Percentiles rank a stretch among this genome's conserved stretches.
phyloP scores from a whole-genome alignment of 2,797 vertebrate genomes.

The Percopsis omiscomaycus region DNA sequence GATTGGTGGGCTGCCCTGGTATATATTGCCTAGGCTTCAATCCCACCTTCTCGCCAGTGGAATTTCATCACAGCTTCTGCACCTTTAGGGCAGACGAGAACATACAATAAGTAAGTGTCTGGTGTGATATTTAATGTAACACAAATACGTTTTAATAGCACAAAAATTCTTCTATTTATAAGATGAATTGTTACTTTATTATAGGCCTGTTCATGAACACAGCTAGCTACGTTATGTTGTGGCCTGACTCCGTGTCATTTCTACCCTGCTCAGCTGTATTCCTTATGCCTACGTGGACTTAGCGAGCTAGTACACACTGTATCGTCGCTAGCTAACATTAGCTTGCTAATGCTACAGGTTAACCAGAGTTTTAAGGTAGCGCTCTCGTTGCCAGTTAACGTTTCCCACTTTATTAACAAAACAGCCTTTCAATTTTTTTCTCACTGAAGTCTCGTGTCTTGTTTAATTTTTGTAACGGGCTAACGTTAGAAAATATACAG shows the following conservation, averaged over 20 bases:
- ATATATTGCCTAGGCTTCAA: constrained; percentile 73
- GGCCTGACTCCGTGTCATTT: constrained; percentile 78
- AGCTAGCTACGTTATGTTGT: constrained; percentile 44
- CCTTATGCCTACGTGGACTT: constrained; percentile 84
- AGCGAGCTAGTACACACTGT: constrained; percentile 58
- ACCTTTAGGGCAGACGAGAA: constrained; percentile 85
- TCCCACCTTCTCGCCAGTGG: constrained; percentile 82
- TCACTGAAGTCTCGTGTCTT: background rate
- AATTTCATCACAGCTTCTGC: constrained; percentile 85
- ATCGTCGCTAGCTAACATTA: constrained; percentile 32
- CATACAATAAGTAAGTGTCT: constrained; percentile 80
- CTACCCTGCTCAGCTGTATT: constrained; percentile 70
- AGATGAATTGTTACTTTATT: background rate
- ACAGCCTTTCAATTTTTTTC: background rate
- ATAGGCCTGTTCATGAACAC: background rate
- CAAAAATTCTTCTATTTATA: fast-evolving
- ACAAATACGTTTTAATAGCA: fast-evolving
- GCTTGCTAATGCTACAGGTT: constrained; percentile 41
- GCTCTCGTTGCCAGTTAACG: background rate
- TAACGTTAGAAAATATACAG: constrained; percentile 14
- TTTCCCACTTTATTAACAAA: background rate
- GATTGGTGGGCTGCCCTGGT: constrained; percentile 73
- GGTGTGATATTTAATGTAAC: background rate
- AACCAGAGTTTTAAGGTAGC: constrained; percentile 39
- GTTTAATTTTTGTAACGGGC: background rate